Evolutionary conservation across 2,797 vertebrate genomes (phyloP), one percentile per base, ranked within the genome.

Genomic region (Neosalanx taihuensis): DNA sequence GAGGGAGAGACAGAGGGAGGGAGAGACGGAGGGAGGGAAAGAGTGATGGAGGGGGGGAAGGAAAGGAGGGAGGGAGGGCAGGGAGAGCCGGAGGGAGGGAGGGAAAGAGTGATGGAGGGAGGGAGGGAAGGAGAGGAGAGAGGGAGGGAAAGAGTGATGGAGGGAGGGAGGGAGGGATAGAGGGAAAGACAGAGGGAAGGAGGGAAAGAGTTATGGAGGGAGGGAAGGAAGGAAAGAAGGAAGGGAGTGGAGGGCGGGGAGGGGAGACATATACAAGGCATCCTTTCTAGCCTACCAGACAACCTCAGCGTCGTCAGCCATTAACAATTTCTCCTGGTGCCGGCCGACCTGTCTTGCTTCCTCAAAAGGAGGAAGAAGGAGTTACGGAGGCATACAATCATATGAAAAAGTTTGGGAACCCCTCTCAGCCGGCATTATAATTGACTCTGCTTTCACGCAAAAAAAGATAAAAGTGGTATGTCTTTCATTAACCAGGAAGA

Each of bases 251-350:
- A 67, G 78, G 80, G 58, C 4, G 30, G 41, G 80, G 58, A 6
- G 30, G 41, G 57, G 10, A 17, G 35, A 60, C 31, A 85, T 71
- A 69, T 85, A 81, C 82, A 82, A 82, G 80, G 70, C 80, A 85
- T 88, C 81, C 74, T 85, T 89, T 85, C 85, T 76, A 81, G 77
- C 84, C 73, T 77, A 81, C 72, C 73, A 89, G 85, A 88, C 87
- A 81, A 81, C 78, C 67, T 81, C 79, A 79, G 78, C 73, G 81
- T 60, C 72, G 70, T 81, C 84, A 86, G 90, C 84, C 84, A 88
- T 90, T 89, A 89, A 86, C 87, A 85, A 90, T 84, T 79, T 76
- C 80, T 81, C 77, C 72, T 69, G 70, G 68, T 63, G 23, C 87
- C 83, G 83, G 69, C 72, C 73, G 67, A 18, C 75, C 72, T 71